Conservation (phyloP, 1,140 invertebrate genomes). For the Drosophila seguyi region DNA sequence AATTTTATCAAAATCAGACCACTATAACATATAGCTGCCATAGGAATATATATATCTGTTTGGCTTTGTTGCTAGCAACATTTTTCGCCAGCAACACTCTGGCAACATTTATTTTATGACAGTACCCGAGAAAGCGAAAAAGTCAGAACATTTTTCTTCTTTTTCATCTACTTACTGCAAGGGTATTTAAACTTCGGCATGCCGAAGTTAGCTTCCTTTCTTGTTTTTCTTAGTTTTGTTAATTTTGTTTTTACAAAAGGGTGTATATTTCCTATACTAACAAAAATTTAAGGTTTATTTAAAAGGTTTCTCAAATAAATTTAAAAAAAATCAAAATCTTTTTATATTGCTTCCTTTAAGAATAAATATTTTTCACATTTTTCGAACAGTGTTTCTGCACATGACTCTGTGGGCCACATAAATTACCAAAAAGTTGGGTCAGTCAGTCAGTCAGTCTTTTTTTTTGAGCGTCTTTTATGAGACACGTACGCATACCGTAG, state of each 20-base stretch:
- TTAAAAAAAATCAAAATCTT: background rate
- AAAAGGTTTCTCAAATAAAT: background rate
- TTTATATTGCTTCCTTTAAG: background rate
- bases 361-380: background rate
- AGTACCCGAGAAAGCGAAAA: too few species aligned
- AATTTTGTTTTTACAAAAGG: background rate
- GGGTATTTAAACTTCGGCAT: too few species aligned
- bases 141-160: too few species aligned
- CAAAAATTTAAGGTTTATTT: background rate
- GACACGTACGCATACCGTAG: slow-evolving; percentile 46
- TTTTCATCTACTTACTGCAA: too few species aligned
- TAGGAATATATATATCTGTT: too few species aligned
- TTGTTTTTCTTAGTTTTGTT: background rate
- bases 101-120: too few species aligned
- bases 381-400: slow-evolving; percentile 16
- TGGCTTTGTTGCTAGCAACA: too few species aligned
- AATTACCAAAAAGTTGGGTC: slow-evolving; percentile 71
- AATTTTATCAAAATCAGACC: too few species aligned
- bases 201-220: too few species aligned
- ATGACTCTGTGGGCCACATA: slow-evolving; percentile 60
- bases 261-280: too few species aligned
- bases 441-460: slow-evolving; percentile 58
- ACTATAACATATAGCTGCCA: too few species aligned
- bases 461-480: slow-evolving; percentile 70
- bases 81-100: too few species aligned